Evolutionary conservation across 2,888 invertebrate species (phyloP).

Genomic region (Ceramica pisi): DNA sequence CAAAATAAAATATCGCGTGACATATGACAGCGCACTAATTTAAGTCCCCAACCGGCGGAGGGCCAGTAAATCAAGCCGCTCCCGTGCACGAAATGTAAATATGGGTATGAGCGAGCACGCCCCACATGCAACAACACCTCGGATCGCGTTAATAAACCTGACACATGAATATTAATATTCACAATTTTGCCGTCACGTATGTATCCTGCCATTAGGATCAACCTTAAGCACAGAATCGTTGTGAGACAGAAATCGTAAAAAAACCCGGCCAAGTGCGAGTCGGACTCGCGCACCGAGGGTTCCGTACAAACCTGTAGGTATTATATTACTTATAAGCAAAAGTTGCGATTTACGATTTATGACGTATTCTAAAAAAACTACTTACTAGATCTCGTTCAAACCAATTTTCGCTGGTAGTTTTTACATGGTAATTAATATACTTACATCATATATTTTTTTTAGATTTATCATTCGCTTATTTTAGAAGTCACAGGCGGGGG

Average conservation of each 20-base stretch:
- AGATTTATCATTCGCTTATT: no score
- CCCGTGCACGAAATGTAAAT: constrained; percentile 85
- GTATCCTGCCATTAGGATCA: constrained; percentile 42
- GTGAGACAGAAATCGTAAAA: neutral
- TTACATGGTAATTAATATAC: no score
- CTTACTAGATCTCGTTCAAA: no score
- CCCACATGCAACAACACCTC: constrained; percentile 81
- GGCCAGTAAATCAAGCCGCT: constrained; percentile 87
- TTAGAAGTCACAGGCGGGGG: no score
- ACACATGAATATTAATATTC: constrained; percentile 83
- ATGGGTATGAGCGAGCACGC: constrained; percentile 82
- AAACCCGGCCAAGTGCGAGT: no score
- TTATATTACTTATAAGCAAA: no score
- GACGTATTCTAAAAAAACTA: no score
- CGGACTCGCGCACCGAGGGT: no score
- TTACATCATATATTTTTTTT: no score
- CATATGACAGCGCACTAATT: constrained; percentile 88
- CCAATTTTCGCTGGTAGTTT: no score
- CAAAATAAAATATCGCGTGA: constrained; percentile 87
- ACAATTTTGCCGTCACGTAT: constrained; percentile 72
- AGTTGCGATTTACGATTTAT: no score
- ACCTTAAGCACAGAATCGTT: constrained; percentile 19
- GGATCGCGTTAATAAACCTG: constrained; percentile 79
- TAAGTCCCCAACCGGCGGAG: constrained; percentile 82
- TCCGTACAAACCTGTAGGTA: no score